Conservation (phyloP, 2,113 vertebrate genomes). For the Hipposideros armiger region DNA sequence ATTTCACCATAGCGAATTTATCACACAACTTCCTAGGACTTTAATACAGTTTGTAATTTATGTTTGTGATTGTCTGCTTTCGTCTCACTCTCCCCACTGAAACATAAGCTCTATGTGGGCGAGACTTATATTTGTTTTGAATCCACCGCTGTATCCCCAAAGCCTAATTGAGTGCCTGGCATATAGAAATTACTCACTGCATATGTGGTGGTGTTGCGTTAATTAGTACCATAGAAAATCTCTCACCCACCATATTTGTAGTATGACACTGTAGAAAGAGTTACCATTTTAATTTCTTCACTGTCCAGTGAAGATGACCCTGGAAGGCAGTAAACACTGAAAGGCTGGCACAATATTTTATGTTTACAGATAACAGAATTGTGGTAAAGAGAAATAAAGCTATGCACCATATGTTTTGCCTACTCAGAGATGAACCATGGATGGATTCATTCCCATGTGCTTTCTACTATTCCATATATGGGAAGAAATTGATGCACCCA, state of each 20-base stretch:
- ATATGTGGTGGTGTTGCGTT: neutral
- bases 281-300: slow-evolving; percentile 12
- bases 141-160: neutral
- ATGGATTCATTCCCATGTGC: neutral
- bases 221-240: neutral
- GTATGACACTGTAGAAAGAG: neutral
- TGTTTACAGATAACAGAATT: neutral
- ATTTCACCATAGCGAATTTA: neutral
- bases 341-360: neutral
- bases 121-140: slow-evolving; percentile 4
- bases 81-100: neutral
- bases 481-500: neutral
- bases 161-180: neutral
- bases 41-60: neutral
- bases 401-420: neutral
- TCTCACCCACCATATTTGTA: neutral
- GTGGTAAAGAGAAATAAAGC: slow-evolving; percentile 9
- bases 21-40: neutral
- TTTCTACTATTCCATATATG: neutral
- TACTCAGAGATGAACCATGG: neutral
- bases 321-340: neutral
- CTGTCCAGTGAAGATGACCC: neutral
- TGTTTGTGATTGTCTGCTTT: neutral
- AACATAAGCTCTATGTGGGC: neutral
- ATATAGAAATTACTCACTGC: neutral